Evolutionary conservation across 2,113 vertebrate genomes (phyloP).

Genomic region (Triplophysa dalaica): DNA sequence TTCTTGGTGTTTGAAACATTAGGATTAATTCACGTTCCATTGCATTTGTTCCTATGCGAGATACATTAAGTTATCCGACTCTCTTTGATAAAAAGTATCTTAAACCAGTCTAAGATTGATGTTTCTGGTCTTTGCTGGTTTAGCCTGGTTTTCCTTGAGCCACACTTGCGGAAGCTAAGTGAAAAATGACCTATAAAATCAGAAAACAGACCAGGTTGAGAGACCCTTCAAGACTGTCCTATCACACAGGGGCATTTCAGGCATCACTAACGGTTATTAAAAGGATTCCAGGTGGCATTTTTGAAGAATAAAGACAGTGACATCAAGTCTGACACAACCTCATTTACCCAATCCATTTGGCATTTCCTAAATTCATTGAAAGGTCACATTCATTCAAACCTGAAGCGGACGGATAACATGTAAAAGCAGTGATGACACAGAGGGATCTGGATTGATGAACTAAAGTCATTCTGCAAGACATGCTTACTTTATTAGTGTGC

Average conservation of each 20-base stretch:
- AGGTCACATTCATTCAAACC: slow-evolving; percentile 25
- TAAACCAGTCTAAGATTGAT: neutral
- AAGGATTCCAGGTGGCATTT: slow-evolving; percentile 7
- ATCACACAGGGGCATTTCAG: neutral
- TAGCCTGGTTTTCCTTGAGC: no score
- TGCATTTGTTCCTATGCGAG: no score
- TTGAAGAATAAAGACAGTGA: neutral
- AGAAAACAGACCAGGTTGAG: no score
- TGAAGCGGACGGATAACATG: neutral
- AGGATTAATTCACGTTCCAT: neutral
- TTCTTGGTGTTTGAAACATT: neutral
- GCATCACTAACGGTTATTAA: neutral
- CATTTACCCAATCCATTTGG: neutral
- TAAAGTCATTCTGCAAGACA: neutral
- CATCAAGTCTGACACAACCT: neutral
- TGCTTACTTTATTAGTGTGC: no score
- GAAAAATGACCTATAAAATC: no score
- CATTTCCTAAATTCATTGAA: neutral
- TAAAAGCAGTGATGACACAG: neutral
- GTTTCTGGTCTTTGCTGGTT: neutral
- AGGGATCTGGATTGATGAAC: neutral
- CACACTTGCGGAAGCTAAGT: no score
- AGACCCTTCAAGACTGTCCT: neutral
- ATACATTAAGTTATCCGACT: no score
- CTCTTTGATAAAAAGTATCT: no score